Conservation (phyloP, 2,888 invertebrate genomes). For the Acanthopleura granulata region DNA sequence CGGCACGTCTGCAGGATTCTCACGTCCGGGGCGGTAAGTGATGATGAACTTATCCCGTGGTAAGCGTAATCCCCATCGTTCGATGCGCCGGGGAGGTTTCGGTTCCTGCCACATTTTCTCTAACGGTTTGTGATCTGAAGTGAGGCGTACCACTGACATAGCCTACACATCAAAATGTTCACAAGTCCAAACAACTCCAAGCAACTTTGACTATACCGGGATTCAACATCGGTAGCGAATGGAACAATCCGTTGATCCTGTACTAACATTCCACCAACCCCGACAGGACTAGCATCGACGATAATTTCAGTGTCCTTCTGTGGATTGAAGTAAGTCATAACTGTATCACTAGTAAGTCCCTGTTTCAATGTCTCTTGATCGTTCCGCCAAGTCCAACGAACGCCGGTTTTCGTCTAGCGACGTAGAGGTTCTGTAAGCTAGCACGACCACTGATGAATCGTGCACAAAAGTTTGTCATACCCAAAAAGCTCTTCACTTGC, state of each 20-base stretch:
- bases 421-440: slow-evolving; percentile 38
- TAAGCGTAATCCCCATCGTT: slow-evolving; percentile 39
- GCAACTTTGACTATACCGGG: slow-evolving; percentile 40
- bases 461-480: slow-evolving; percentile 40
- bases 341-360: slow-evolving; percentile 30
- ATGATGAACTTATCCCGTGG: slow-evolving; percentile 34
- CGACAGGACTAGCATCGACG: slow-evolving; percentile 41
- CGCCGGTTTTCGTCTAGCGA: slow-evolving; percentile 34
- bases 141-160: slow-evolving; percentile 36
- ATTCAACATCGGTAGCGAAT: slow-evolving; percentile 27
- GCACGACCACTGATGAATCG: slow-evolving; percentile 41
- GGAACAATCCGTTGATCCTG: too few relatives aligned
- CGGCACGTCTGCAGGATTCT: slow-evolving; percentile 41
- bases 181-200: slow-evolving; percentile 42
- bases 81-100: slow-evolving; percentile 38
- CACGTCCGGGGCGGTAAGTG: slow-evolving; percentile 31
- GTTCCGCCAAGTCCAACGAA: slow-evolving; percentile 34
- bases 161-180: slow-evolving; percentile 45
- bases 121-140: slow-evolving; percentile 46
- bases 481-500: slow-evolving; percentile 40
- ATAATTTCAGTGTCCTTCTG: slow-evolving; percentile 29
- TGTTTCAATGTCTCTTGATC: slow-evolving; percentile 31
- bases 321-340: slow-evolving; percentile 37
- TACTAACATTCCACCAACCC: slow-evolving; percentile 37
- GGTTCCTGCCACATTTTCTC: slow-evolving; percentile 26